phyloP scores from a whole-genome alignment of 2,888 invertebrate genomes.

The Lamellibrachia columna region DNA sequence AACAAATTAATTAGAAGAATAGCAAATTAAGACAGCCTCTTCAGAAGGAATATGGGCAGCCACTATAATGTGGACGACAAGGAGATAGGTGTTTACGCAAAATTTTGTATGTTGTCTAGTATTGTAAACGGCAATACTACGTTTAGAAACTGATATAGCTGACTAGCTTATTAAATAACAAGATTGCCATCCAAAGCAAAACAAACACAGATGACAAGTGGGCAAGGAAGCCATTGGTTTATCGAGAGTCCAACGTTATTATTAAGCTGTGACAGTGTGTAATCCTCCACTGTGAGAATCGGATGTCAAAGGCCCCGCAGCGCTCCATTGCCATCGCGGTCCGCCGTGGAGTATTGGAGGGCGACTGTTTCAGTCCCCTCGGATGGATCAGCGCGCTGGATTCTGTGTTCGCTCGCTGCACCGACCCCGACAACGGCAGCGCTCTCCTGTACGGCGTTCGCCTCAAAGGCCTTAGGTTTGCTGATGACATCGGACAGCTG shows the following conservation, averaged over 20 bases:
- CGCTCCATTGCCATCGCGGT: not conserved
- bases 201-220: too few species aligned
- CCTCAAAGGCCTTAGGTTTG: not conserved
- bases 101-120: not conserved
- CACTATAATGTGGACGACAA: slow-evolving; percentile 27
- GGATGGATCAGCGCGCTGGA: too few species aligned
- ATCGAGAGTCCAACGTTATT: too few species aligned
- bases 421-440: too few species aligned
- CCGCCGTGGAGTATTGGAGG: not conserved
- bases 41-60: slow-evolving; percentile 13
- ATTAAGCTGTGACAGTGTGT: too few species aligned
- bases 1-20: slow-evolving; percentile 29
- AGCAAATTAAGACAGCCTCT: slow-evolving; percentile 31
- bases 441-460: not conserved
- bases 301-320: not conserved
- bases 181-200: too few species aligned
- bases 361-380: not conserved
- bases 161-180: too few species aligned
- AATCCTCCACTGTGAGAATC: too few species aligned
- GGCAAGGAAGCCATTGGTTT: too few species aligned
- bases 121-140: not conserved
- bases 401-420: too few species aligned
- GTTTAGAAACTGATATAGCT: too few species aligned
- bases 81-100: slow-evolving; percentile 18
- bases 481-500: not conserved